Evolutionary conservation across 1,140 invertebrate genomes (phyloP).

Genomic region (Eueides isabella): DNA sequence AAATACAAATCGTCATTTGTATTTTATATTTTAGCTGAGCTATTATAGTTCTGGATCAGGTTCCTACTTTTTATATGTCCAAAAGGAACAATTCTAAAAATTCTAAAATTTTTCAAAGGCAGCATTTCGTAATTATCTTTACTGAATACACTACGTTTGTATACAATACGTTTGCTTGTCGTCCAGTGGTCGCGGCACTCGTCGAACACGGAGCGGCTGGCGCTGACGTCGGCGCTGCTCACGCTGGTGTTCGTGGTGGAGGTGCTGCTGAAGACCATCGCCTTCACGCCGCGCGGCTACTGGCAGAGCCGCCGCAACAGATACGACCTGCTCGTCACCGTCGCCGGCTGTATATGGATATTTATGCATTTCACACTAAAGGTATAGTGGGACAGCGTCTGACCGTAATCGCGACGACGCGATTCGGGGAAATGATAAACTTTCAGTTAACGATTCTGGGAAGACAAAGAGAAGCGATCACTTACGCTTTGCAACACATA

Average conservation of each 20-base stretch:
- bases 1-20: too few relatives aligned
- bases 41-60: too few relatives aligned
- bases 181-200: constrained; percentile 32
- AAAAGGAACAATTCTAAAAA: too few relatives aligned
- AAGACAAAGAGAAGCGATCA: too few relatives aligned
- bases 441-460: too few relatives aligned
- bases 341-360: constrained; percentile 98
- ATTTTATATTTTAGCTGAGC: too few relatives aligned
- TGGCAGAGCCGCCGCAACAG: constrained; percentile 99
- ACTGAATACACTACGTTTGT: too few relatives aligned
- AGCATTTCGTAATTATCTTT: too few relatives aligned
- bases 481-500: too few relatives aligned
- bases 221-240: constrained; percentile 93
- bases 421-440: too few relatives aligned
- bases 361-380: constrained; percentile 95
- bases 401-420: not conserved
- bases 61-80: too few relatives aligned
- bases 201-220: constrained; percentile 89
- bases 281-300: constrained; percentile 98
- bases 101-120: too few relatives aligned
- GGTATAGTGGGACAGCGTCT: constrained; percentile 73
- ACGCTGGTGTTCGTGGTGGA: constrained; percentile 94
- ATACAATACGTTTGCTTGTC: not conserved
- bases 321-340: constrained; percentile 98
- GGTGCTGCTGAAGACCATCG: constrained; percentile 98